Evolutionary conservation across 1,140 invertebrate genomes (phyloP), one percentile per base, ranked within the genome.

Genomic region (Coptotermes formosanus): DNA sequence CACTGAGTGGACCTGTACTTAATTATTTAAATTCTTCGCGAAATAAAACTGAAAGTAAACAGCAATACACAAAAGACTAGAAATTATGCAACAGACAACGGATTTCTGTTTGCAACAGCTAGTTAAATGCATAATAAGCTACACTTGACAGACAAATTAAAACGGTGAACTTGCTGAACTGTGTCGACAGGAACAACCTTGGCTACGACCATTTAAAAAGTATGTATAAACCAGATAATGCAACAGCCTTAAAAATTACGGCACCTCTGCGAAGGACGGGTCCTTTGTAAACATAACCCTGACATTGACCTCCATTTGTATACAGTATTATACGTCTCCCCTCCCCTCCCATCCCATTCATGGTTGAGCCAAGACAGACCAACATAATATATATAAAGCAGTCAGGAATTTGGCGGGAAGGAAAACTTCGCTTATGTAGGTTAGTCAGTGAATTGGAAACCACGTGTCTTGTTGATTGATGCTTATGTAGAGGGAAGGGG

Each of bases 361-460:
- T 32, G 43, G 25, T 9, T 25, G 32, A 83, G 82, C 43, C 64
- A 75, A 45, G 82, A 83, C 43, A 83, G 82, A 83, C 82, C 82
- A 52, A 52, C 82, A 83, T 83, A 83, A 83, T 52, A 83, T 83
- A 45, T 45, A 44, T 83, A 83, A 45, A 83, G 82, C 82, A 83
- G 82, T 30, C 21, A 43, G 82, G 82, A 83, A 83, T 83, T 83
- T 83, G 82, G 82, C 82, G 82, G 82, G 82, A 32, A 75, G 82
- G 43, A 45, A 83, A 83, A 32, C 82, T 83, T 83, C 82, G 82
- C 82, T 83, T 83, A 44, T 45, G 43, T 44, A 83, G 43, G 48
- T 83, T 52, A 83, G 8, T n/a, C 43, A 83, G 82, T 43, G 82
- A 83, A 75, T 75, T 75, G 64, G 64, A 75, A 75, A 75, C 64